Base-by-base conservation (phyloP, 2,113 vertebrate genomes). In the Halichoerus grypus region DNA sequence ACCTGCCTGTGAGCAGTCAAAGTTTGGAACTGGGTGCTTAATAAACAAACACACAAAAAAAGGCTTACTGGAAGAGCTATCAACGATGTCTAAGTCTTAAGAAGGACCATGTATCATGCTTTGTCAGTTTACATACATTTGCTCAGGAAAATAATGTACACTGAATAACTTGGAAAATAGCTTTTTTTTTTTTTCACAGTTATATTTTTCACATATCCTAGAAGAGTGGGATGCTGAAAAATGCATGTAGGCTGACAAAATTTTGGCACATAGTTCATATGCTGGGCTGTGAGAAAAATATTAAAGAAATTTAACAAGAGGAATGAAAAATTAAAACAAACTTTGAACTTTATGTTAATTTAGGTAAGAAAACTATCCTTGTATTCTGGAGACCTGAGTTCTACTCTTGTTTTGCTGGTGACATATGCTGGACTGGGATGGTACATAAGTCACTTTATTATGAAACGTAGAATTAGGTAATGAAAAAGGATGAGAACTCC, bases 211-310 rank as follows among this genome's bases (percentile, higher is more conserved):
- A 81, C 84, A 89, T 92, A 92, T 77, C 24, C 89, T 93, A 86
- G 22, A 59, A 95, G 85, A 94, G 91, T 96, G 26, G 93, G 96
- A 94, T 71, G 88, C 91, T 96, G 83, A 96, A 97, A 96, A 96
- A 97, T 97, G 55, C 74, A 89, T 46, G 96, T 97, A 89, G 95
- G 95, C 65, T 95, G 87, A 79, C 72, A 95, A 94, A 94, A 91
- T 88, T 57, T 63, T 84, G 79, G 24, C 63, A 84, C 79, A 57
- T 77, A 91, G 88, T 96, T 96, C 59, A 67, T 94, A 96, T 95
- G 55, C 65, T 94, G 42, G 8, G 8, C 57, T n/a, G 67, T 80
- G 76, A 84, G 42, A 96, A 91, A 93, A 80, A 67, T 36, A 67
- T 76, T 59, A 59, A 87, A 88, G 36, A 89, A 97, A 77, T 72